Evolutionary conservation across 2,797 vertebrate genomes (phyloP).

Genomic region (Pangasius krempfi): DNA sequence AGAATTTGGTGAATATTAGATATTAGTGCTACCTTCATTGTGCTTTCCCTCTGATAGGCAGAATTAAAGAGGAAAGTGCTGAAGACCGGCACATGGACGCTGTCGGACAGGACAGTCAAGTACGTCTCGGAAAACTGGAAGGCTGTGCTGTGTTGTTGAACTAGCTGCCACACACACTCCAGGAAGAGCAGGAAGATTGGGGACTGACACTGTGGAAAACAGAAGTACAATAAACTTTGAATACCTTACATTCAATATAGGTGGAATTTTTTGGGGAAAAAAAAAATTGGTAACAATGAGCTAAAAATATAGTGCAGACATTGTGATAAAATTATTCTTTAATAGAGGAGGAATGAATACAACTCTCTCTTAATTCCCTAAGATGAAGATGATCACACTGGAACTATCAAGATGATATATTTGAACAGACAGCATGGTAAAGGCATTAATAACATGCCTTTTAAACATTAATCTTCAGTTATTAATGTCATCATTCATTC

Average conservation of each 20-base stretch:
- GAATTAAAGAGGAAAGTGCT: slow-evolving; percentile 90
- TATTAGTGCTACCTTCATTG: slow-evolving; percentile 52
- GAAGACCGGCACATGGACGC: slow-evolving; percentile 84
- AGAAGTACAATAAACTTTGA: not conserved
- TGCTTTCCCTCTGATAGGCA: slow-evolving; percentile 73
- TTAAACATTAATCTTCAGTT: too few species aligned
- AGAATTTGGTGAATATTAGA: not conserved
- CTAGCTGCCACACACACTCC: slow-evolving; percentile 86
- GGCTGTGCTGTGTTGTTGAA: slow-evolving; percentile 80
- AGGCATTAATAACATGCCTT: not conserved
- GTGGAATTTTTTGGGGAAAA: too few species aligned
- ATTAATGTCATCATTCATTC: not conserved
- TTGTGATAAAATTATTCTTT: not conserved
- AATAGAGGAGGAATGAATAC: not conserved
- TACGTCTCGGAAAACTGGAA: slow-evolving; percentile 91
- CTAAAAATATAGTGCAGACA: not conserved
- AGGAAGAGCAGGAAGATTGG: slow-evolving; percentile 86
- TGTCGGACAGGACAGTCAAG: slow-evolving; percentile 87
- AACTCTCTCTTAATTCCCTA: not conserved
- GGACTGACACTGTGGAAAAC: slow-evolving; percentile 65
- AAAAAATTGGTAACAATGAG: not conserved
- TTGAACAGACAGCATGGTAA: not conserved
- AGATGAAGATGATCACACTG: not conserved
- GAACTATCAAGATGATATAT: not conserved
- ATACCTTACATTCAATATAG: not conserved